Evolutionary conservation across 2,797 vertebrate species (phyloP), one percentile per base, ranked within the genome.

Genomic region (Ctenopoma kingsleyae): DNA sequence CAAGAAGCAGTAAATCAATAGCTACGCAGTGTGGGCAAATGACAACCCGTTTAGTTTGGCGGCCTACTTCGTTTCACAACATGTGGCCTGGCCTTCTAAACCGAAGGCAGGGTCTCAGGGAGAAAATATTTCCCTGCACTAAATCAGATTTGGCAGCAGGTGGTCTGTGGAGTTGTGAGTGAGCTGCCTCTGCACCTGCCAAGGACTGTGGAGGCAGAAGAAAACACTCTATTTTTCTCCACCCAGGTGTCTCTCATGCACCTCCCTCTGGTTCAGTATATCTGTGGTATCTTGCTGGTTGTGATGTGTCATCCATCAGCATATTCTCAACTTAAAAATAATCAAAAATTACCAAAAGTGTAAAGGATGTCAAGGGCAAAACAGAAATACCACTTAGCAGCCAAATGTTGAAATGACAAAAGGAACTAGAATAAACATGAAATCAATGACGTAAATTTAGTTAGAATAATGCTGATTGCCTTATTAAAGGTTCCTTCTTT

Each of bases 1-100:
- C 86, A 84, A 86, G 87, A 83, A 91, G 87, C 92, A 94, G 91
- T 93, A 94, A 94, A 95, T 95, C 93, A 95, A 94, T 94, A 92
- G 88, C 82, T 87, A 90, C 80, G 81, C 90, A 77, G 85, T 82
- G 91, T 93, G 93, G 93, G 91, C 89, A 93, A 94, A 93, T 93
- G 93, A 94, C 92, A 94, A 91, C 86, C 92, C 84, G 89, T 94
- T 94, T 94, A 94, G 92, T 92, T 94, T 93, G 93, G 87, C 87
- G 87, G 90, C 89, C 91, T 93, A 90, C 90, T 94, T 93, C 85
- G 81, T 92, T 93, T 94, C 91, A 91, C 92, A 92, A 93, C 92
- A 93, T 92, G 91, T 80, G 87, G 91, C 86, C 87, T 89, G 89
- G 91, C 90, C 88, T 91, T 93, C 90, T 88, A 89, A 92, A 92